Conservation (phyloP, 1,140 invertebrate species). For the Drosophila nigrodunni region DNA sequence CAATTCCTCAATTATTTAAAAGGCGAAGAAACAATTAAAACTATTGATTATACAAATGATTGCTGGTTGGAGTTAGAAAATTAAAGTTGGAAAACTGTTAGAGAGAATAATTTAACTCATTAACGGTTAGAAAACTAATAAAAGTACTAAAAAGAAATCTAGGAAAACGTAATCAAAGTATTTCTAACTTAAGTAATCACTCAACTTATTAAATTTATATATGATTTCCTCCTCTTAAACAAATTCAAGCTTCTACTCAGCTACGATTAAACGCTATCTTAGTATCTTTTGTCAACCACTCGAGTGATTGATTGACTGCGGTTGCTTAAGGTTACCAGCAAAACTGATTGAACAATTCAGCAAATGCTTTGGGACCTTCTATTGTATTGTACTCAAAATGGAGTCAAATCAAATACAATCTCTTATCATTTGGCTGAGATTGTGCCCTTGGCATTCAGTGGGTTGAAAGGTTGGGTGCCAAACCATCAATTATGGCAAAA, state of each 20-base stretch:
- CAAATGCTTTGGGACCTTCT: not conserved
- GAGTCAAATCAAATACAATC: slow-evolving; percentile 16
- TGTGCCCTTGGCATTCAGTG: not conserved
- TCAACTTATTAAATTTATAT: slow-evolving; percentile 28
- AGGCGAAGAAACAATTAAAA: not conserved
- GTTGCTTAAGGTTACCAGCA: slow-evolving; percentile 37
- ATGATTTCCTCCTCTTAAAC: slow-evolving; percentile 7
- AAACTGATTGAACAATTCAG: slow-evolving; percentile 18
- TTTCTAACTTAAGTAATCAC: not conserved
- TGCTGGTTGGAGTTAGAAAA: not conserved
- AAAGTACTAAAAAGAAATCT: not conserved
- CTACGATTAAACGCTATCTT: slow-evolving; percentile 5
- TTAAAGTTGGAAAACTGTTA: not conserved
- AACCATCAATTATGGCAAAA: slow-evolving; percentile 61
- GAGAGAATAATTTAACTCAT: not conserved
- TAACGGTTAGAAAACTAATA: too few species aligned
- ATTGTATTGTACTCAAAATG: not conserved
- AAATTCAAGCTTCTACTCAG: slow-evolving; percentile 8
- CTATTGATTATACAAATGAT: not conserved
- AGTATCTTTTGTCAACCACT: slow-evolving; percentile 61
- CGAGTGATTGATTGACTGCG: slow-evolving; percentile 64
- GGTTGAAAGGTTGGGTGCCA: not conserved
- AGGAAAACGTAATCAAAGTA: not conserved
- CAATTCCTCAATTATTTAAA: not conserved
- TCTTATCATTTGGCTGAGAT: slow-evolving; percentile 42